phyloP scores from a whole-genome alignment of 2,113 vertebrate genomes.

The Marcusenius ussheri region DNA sequence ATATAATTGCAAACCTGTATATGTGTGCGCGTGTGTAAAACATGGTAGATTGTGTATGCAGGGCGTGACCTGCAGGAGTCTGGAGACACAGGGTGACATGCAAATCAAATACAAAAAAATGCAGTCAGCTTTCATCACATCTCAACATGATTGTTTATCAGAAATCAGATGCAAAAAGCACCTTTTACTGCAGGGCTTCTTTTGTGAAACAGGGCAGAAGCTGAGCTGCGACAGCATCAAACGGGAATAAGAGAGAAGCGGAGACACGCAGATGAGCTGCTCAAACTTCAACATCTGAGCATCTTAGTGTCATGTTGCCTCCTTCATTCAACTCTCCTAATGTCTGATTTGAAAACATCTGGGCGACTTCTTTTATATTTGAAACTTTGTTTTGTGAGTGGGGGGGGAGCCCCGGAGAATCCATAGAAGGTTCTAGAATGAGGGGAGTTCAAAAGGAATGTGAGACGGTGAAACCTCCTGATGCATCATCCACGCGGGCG shows the following conservation, averaged over 20 bases:
- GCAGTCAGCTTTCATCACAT: neutral
- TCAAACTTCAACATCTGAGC: neutral
- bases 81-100: neutral
- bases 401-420: neutral
- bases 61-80: neutral
- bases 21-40: neutral
- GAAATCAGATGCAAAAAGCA: neutral
- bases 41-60: no score
- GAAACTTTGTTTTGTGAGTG: neutral
- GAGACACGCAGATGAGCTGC: neutral
- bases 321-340: neutral
- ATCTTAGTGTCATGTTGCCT: neutral
- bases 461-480: neutral
- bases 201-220: neutral
- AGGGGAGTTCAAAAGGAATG: neutral
- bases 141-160: neutral
- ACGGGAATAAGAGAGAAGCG: neutral
- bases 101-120: neutral
- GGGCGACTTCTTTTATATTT: neutral
- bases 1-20: no score
- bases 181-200: neutral
- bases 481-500: no score
- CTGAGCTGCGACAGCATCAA: neutral
- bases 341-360: neutral
- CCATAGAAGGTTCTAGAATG: neutral